Evolutionary conservation across 1,140 invertebrate species (phyloP), one percentile per base, ranked within the genome.

Genomic region (Penaeus indicus): DNA sequence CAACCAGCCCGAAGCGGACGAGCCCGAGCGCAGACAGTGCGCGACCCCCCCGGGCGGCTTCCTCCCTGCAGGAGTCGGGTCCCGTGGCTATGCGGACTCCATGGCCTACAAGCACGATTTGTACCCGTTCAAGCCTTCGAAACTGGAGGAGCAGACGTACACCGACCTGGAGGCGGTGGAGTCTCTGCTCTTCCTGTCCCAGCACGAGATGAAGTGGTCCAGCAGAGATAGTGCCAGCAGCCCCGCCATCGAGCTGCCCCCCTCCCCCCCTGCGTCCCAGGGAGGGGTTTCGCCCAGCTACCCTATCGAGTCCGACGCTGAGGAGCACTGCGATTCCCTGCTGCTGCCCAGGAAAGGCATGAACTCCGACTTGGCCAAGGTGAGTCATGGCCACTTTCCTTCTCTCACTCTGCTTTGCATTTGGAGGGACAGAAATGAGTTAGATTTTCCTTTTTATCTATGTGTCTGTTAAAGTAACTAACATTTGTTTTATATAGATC

Each of bases 251-350:
- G 63, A 88, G 13, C 38, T 90, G 27, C 89, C 89, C 21, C 89
- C 89, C 3, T 90, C 89, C 60, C 89, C 89, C 8, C 89, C 89
- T 19, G 64, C 89, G 21, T 90, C 89, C 32, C 89, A 90, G 42
- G 89, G 89, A 69, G 75, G 85, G 19, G 77, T 88, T 21, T 90
- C 89, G 10, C 89, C 89, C n/a, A 32, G 27, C 81, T 86, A 90
- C 27, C 82, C 86, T 22, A 80, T 88, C 3, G 86, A 84, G 47
- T 85, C 84, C 11, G 89, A 90, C 67, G 78, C 77, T 5, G 89
- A 90, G 38, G 85, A 84, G 25, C 21, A 67, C 3, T 77, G 81
- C 61, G 89, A 90, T 27, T 22, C 60, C 47, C 21, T 38, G 8
- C 18, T 10, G 13, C 77, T 81, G 21, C 18, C 22, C 81, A 85